Base-by-base conservation (phyloP, 2,113 vertebrate species). In the Tauraco erythrolophus region DNA sequence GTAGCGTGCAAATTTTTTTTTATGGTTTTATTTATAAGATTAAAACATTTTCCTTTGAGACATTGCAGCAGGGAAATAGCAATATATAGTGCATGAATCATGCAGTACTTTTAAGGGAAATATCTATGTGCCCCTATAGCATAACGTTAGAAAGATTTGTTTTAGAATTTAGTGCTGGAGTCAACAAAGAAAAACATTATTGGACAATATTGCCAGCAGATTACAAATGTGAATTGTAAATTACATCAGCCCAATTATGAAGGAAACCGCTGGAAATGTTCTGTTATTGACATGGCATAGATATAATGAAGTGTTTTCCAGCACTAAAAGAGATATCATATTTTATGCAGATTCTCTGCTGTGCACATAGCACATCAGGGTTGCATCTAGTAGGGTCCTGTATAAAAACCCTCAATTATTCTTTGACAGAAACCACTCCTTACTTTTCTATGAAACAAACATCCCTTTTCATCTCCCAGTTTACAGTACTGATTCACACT, bases 21-120 rank as follows among this genome's bases (percentile, higher is more conserved):
- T 87, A 66, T 4, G 2, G 41, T n/a, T 84, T 94, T 94, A 88
- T 74, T 91, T 96, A 56, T 68, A 90, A 82, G 46, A 91, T 72
- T 70, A 92, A 93, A 92, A 83, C 23, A 4, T 82, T 79, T 81
- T 81, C 66, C 33, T 78, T 48, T 84, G 84, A 88, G 86, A 45
- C 30, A 8, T 23, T 64, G 43, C 43, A 45, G 58, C 50, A 62
- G 62, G 22, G 45, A 80, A 90, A 57, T 68, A 51, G 64, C 56
- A 93, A 45, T 61, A 61, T 5, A 15, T 13, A 45, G 70, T 83
- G 10, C 50, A 93, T 84, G 60, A 92, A 85, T 94, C 84, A 92
- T 22, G 7, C 18, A 43, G 33, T 39, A 62, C 33, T 94, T 95
- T 85, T 85, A 83, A 88, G 23, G 45, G 48, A 77, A 53, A 78